A percentile compares a stretch with the other conserved stretches of the same genome.
These are phyloP conservation scores for Antrozous pallidus DNA, from an alignment of 2,797 vertebrate species.

Conservation along the genomic window DNA sequence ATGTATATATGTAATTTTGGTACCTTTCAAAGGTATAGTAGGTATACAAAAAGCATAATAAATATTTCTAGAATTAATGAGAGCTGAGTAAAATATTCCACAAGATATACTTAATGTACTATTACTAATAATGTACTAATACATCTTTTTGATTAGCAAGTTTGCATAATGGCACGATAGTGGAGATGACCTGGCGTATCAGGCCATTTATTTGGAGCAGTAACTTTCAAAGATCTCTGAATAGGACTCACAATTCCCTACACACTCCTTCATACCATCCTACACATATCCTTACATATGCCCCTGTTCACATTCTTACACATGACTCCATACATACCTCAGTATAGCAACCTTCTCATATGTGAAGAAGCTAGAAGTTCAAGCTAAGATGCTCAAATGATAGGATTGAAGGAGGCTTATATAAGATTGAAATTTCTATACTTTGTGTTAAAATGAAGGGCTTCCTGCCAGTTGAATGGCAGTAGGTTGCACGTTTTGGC, in stretches of 20 bases:
- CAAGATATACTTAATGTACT: not conserved
- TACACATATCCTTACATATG: not conserved
- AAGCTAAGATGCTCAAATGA: not conserved
- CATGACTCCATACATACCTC: not conserved
- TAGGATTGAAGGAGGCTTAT: not conserved
- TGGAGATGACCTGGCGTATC: not conserved
- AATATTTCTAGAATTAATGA: not conserved
- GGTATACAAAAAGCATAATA: not conserved
- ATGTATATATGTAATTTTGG: not conserved
- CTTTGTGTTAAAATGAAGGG: conserved; percentile 15
- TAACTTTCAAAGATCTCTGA: not conserved
- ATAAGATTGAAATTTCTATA: not conserved
- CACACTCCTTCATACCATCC: not conserved
- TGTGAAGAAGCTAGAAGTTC: conserved; percentile 11
- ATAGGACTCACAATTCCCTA: not conserved
- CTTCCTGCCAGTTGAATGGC: not conserved
- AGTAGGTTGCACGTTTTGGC: not conserved
- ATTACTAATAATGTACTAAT: not conserved
- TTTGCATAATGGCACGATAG: not conserved
- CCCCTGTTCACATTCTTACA: not conserved
- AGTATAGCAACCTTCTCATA: not conserved
- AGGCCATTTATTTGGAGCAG: not conserved
- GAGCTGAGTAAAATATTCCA: not conserved
- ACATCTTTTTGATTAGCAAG: not conserved
- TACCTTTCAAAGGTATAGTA: not conserved